A percentile compares a stretch with the other conserved stretches of the same genome.
phyloP scores from a whole-genome alignment of 1,140 invertebrate genomes.

The Brachystomella parvula region DNA sequence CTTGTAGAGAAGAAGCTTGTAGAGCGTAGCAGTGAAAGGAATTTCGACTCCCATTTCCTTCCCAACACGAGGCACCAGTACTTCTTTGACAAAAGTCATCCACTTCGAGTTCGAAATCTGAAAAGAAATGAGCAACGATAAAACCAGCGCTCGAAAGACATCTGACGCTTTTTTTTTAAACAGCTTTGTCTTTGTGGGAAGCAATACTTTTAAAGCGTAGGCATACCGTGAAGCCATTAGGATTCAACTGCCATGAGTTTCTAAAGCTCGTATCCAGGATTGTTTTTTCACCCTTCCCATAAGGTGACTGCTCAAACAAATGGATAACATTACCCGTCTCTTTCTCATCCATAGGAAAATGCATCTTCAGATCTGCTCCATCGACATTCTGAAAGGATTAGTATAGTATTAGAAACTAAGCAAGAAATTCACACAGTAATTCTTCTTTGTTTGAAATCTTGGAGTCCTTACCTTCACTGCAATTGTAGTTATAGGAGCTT shows the following conservation, averaged over 20 bases:
- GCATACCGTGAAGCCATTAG: background rate
- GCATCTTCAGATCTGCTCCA: too few species aligned
- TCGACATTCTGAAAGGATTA: too few species aligned
- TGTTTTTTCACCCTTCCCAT: slow-evolving; percentile 11
- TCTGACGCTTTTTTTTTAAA: background rate
- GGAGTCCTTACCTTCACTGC: too few species aligned
- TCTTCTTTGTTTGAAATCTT: too few species aligned
- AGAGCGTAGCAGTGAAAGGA: slow-evolving; percentile 6
- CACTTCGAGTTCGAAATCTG: slow-evolving; percentile 10
- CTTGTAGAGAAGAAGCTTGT: slow-evolving; percentile 22
- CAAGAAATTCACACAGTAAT: too few species aligned
- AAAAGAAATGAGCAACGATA: background rate
- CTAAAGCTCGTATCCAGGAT: slow-evolving; percentile 3
- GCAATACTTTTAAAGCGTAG: background rate
- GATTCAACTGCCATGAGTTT: slow-evolving; percentile 16
- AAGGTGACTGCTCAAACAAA: slow-evolving; percentile 11
- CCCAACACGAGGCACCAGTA: background rate
- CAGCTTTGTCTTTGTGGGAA: too few species aligned
- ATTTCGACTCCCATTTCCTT: background rate
- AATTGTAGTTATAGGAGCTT: too few species aligned
- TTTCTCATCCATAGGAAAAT: slow-evolving; percentile 7
- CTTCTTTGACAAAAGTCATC: background rate
- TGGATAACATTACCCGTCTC: background rate
- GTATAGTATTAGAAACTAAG: too few species aligned
- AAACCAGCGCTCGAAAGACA: background rate